These are phyloP conservation scores for Agrilus mali DNA, from an alignment of 2,888 invertebrate species.

Conservation along the genomic window DNA sequence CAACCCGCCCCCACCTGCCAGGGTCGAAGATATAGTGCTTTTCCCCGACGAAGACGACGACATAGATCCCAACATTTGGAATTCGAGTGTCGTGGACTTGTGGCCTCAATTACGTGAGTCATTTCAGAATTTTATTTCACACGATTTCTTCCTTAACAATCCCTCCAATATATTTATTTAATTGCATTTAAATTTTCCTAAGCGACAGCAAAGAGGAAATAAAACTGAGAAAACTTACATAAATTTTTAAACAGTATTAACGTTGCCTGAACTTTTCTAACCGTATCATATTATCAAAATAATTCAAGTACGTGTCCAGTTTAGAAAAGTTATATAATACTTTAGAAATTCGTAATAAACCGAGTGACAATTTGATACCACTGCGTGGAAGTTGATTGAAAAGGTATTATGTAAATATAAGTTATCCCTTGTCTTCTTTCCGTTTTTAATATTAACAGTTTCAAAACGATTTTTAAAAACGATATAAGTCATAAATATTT, in stretches of 20 bases:
- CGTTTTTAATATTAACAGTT: not conserved
- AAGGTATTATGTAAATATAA: not conserved
- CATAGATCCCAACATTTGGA: constrained; percentile 67
- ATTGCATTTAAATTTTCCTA: not conserved
- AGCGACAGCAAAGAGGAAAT: no score
- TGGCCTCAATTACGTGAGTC: constrained; percentile 74
- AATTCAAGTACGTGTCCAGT: no score
- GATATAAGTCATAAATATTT: no score
- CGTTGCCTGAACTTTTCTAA: no score
- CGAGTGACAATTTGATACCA: no score
- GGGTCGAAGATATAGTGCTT: constrained; percentile 50
- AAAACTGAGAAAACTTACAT: no score
- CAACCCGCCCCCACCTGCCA: constrained; percentile 33
- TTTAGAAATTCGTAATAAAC: no score
- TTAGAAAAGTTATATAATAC: no score
- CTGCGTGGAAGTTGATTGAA: no score
- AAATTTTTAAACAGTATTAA: not conserved
- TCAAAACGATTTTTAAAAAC: no score
- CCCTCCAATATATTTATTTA: not conserved
- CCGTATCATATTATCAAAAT: no score
- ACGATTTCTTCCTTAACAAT: not conserved
- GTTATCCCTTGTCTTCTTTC: not conserved
- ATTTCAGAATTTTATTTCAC: not conserved
- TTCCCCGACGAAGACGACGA: constrained; percentile 54
- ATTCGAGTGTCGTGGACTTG: constrained; percentile 62